These are phyloP conservation scores for Euura lappo DNA, from an alignment of 1,140 invertebrate genomes.

Conservation along the genomic window DNA sequence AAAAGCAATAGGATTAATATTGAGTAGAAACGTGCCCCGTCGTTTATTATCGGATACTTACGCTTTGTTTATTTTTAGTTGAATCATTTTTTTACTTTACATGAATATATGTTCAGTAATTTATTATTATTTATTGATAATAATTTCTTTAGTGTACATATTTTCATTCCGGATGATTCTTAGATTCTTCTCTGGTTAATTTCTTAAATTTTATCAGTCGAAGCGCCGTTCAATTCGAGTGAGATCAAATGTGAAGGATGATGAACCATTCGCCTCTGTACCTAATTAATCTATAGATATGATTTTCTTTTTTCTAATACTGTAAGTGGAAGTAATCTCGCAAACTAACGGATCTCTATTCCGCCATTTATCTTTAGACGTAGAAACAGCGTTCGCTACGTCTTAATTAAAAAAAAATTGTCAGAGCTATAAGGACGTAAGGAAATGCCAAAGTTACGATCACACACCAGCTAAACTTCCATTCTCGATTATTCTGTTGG, in stretches of 20 bases:
- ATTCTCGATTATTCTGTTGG: too few relatives aligned
- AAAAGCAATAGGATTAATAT: constrained; percentile 33
- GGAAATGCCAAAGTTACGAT: too few relatives aligned
- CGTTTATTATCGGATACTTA: too few relatives aligned
- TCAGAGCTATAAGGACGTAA: too few relatives aligned
- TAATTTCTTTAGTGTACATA: not conserved
- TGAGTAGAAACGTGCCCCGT: too few relatives aligned
- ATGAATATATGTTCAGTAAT: constrained; percentile 15
- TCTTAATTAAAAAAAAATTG: too few relatives aligned
- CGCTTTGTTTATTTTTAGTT: too few relatives aligned
- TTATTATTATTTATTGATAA: not conserved
- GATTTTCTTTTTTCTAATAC: not conserved
- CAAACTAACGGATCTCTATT: not conserved
- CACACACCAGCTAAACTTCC: too few relatives aligned
- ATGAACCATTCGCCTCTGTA: not conserved
- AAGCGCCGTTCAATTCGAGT: not conserved
- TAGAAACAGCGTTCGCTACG: not conserved
- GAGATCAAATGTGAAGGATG: not conserved
- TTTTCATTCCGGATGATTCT: not conserved
- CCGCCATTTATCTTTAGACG: not conserved
- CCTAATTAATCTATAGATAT: not conserved
- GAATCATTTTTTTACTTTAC: constrained; percentile 18
- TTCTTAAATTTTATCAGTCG: not conserved
- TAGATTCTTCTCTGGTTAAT: not conserved
- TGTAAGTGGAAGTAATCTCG: not conserved